phyloP scores from a whole-genome alignment of 2,113 vertebrate genomes.

The Rhodinocichla rosea region DNA sequence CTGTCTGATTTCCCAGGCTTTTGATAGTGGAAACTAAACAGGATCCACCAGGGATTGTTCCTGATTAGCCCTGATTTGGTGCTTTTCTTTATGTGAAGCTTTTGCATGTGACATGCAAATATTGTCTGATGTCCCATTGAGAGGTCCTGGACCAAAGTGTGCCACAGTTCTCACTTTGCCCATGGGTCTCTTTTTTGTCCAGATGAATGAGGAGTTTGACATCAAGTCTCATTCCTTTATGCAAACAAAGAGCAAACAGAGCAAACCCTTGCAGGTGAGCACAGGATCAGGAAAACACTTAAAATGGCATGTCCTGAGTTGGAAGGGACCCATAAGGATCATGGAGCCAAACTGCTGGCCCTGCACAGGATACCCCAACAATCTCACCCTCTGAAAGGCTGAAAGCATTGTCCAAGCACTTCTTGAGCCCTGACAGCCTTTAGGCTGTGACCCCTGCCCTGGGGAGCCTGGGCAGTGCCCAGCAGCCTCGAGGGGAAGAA shows the following conservation, averaged over 20 bases:
- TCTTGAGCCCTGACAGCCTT: background rate
- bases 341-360: background rate
- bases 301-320: background rate
- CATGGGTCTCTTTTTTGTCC: background rate
- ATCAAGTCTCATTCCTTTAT: background rate
- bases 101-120: background rate
- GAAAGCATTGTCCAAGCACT: background rate
- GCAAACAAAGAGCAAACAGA: background rate
- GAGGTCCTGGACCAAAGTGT: background rate
- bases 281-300: background rate
- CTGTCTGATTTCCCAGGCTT: background rate
- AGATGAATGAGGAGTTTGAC: background rate
- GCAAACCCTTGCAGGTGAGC: background rate
- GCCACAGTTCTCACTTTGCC: background rate
- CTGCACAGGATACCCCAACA: background rate
- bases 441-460: background rate
- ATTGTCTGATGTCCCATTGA: accelerated
- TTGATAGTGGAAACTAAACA: background rate
- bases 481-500: background rate
- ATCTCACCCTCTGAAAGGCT: background rate
- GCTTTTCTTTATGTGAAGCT: background rate
- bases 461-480: background rate
- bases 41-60: background rate
- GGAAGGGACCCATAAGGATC: background rate
- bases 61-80: background rate